Base-by-base conservation (phyloP, 2,888 invertebrate genomes). In the Autographa gamma region DNA sequence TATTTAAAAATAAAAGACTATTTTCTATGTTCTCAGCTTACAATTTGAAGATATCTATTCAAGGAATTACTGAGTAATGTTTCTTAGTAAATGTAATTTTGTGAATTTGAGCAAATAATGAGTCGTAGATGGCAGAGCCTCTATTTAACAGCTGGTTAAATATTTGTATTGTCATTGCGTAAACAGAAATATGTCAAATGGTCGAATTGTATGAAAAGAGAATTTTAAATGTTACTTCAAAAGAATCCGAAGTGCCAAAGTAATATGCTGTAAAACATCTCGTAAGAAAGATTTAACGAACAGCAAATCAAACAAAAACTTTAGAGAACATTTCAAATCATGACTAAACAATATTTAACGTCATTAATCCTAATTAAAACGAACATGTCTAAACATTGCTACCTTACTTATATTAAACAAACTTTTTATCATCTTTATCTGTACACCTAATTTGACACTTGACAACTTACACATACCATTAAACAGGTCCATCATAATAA, bases 391-490 rank as follows among this genome's bases (percentile, higher is more conserved):
- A 76, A 76, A 74, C 18, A 70, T 14, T 41, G 54, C 32, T 63
- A 54, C 71, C 66, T 32, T 72, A 58, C 71, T 69, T 66, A 69
- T 19, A n/a, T 16, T 41, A 75, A 72, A 70, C 59, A 64, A 56
- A 5, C 16, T 84, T 79, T 77, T 82, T 82, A 65, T 73, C 52
- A 75, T 69, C 75, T 73, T 68, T 80, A 80, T 82, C 77, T 72
- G 59, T 38, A 9, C 43, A 16, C 32, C 63, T 84, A 84, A 79
- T 84, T 82, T 82, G 84, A 84, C 84, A 82, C 66, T 69, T 80
- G 82, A 76, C 75, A 63, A 74, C 77, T 77, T 76, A 76, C 66
- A 67, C 60, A 71, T 67, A 71, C 64, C 48, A 74, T 78, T 74
- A 65, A 73, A 56, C 48, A n/a, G n/a, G 54, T 19, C 54, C 9